phyloP scores from a whole-genome alignment of 2,888 invertebrate genomes.

The Eristalis arbustorum region DNA sequence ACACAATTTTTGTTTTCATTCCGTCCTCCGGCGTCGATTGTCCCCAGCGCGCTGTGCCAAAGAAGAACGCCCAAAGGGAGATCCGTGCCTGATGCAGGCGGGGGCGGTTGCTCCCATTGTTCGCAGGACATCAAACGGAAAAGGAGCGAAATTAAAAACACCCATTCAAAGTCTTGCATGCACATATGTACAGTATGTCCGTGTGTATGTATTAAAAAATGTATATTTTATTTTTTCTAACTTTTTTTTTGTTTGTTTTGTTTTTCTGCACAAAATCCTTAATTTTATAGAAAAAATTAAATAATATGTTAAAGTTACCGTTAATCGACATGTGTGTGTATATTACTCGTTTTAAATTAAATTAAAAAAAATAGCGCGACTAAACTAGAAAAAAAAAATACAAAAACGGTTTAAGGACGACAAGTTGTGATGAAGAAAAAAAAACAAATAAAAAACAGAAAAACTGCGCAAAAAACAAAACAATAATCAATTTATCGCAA shows the following conservation, averaged over 20 bases:
- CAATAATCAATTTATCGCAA: neutral
- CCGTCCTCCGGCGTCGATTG: slow-evolving; percentile 21
- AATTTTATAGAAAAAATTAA: slow-evolving; percentile 43
- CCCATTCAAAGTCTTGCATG: slow-evolving; percentile 10
- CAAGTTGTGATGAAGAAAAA: slow-evolving; percentile 13
- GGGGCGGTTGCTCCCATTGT: slow-evolving; percentile 59
- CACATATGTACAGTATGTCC: slow-evolving; percentile 9
- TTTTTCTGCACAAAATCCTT: slow-evolving; percentile 29
- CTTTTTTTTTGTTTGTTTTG: neutral
- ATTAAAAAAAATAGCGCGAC: slow-evolving; percentile 48
- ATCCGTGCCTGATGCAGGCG: slow-evolving; percentile 5
- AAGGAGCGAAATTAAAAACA: slow-evolving; percentile 47
- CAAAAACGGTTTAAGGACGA: slow-evolving; percentile 46
- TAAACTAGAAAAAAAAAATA: slow-evolving; percentile 60
- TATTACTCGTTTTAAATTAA: slow-evolving; percentile 12
- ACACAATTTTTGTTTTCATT: slow-evolving; percentile 74
- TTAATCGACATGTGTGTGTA: slow-evolving; percentile 44
- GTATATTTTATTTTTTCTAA: slow-evolving; percentile 37
- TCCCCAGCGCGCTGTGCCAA: neutral
- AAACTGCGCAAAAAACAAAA: neutral
- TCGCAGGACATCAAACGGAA: slow-evolving; percentile 71
- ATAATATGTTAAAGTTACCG: slow-evolving; percentile 33
- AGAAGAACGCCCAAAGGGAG: neutral
- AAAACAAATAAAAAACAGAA: neutral
- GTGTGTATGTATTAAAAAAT: slow-evolving; percentile 59